Conservation (phyloP, 37 sponge, comb jelly and placozoan genomes). For the Agelas oroides region DNA sequence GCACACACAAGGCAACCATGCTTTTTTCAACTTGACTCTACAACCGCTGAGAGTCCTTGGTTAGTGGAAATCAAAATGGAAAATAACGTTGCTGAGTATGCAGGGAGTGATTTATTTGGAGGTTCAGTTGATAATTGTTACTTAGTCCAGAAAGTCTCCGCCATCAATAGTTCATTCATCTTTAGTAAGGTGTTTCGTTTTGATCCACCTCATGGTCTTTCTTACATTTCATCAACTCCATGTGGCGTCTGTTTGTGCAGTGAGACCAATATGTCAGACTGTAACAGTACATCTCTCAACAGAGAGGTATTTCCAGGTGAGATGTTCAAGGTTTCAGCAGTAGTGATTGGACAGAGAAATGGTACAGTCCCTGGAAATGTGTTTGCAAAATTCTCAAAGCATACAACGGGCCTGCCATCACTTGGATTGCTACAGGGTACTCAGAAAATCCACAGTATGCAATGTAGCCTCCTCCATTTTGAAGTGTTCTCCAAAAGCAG, state of each 20-base stretch:
- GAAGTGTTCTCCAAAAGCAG: too few species aligned
- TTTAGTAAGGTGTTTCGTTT: too few species aligned
- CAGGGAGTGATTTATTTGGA: constrained; percentile 1
- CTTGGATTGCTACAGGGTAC: not conserved
- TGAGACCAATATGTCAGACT: not conserved
- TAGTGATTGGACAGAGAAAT: not conserved
- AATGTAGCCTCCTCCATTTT: too few species aligned
- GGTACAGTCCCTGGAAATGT: not conserved
- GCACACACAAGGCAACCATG: not conserved
- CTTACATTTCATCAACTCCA: not conserved
- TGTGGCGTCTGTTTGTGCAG: not conserved
- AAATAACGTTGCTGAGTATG: not conserved
- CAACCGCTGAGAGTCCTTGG: not conserved
- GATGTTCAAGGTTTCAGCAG: not conserved
- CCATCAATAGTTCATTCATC: not conserved
- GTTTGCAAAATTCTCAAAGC: not conserved
- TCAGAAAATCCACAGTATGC: not conserved
- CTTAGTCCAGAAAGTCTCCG: not conserved
- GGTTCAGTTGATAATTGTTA: not conserved
- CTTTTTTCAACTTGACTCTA: not conserved
- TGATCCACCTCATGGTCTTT: not conserved
- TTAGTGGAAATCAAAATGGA: not conserved
- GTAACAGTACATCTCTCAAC: not conserved
- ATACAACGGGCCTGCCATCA: too few species aligned
- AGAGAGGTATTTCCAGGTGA: not conserved